Conservation (phyloP, 2,888 invertebrate species). For the Hedya salicella region DNA sequence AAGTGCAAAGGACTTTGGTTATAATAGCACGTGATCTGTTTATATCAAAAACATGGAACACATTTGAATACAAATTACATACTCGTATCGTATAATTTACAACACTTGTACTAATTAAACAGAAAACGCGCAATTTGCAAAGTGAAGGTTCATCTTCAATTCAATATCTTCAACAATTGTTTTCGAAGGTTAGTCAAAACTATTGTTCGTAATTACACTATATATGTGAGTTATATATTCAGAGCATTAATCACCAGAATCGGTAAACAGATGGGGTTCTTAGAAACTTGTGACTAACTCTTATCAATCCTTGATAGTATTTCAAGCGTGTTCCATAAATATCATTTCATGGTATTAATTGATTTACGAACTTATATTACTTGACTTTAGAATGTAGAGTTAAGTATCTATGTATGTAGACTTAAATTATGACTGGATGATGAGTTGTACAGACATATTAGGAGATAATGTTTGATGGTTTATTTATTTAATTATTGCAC, state of each 20-base stretch:
- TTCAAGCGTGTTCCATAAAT: neutral
- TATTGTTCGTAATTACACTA: neutral
- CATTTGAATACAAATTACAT: no score
- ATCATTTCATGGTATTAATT: neutral
- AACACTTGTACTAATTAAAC: constrained; percentile 1
- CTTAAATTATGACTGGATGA: no score
- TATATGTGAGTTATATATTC: neutral
- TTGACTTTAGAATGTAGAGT: no score
- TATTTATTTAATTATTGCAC: no score
- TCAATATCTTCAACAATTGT: constrained; percentile 21
- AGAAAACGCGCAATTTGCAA: neutral
- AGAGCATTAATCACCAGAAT: constrained; percentile 22
- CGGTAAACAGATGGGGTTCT: constrained; percentile 23
- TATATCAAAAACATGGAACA: no score
- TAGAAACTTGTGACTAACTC: constrained; percentile 22
- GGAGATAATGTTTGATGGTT: no score
- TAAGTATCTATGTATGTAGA: no score
- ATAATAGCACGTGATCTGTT: no score
- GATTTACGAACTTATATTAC: no score
- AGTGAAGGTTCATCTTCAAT: constrained; percentile 13
- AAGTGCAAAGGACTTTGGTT: no score
- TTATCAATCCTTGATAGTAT: constrained; percentile 1
- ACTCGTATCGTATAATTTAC: neutral
- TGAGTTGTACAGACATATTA: no score
- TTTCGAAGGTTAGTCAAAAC: constrained; percentile 29